Evolutionary conservation across 2,888 invertebrate species (phyloP), one percentile per base, ranked within the genome.

Genomic region (Phaonia tiefii): DNA sequence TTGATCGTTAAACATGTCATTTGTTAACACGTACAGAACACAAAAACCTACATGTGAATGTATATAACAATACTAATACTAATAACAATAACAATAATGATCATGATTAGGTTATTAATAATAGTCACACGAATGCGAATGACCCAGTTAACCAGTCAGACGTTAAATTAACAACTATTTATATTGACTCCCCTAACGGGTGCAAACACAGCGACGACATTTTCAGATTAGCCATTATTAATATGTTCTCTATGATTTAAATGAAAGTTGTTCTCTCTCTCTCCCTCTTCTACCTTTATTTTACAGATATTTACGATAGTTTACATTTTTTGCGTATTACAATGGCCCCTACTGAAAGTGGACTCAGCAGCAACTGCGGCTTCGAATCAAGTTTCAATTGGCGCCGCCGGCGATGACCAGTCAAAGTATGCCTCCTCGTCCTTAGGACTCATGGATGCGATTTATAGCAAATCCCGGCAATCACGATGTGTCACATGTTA

Each of bases 401-500:
- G 42, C 20, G 10, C 15, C 39, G 58, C 44, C 1, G 46, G 22
- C 42, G 46, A 49, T 67, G 81, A 81, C 22, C 63, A 22, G 42
- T 8, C 13, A 54, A 75, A 56, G 44, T 56, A 22, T 76, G 71
- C n/a, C 7, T 22, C 37, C 1, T 49, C n/a, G n/a, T 63, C 82
- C 5, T 49, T 75, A 1, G 72, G 70, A 37, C 25, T 85, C 1
- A 80, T 90, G 15, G 89, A 87, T 46, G 85, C 86, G 0, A 83
- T 88, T 65, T 86, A 87, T 56, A 86, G 86, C 25, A 88, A 87
- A 83, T 88, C 87, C 72, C 86, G 90, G 1, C 90, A 90, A 74
- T 89, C 88, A 10, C 87, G 90, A 44, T 90, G 90, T 83, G 89
- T 89, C 49, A 86, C 89, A 37, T 90, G 90, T 83, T 89, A 89